Base-by-base conservation (phyloP, 1,140 invertebrate species). In the Gonatopus flavifemur region DNA sequence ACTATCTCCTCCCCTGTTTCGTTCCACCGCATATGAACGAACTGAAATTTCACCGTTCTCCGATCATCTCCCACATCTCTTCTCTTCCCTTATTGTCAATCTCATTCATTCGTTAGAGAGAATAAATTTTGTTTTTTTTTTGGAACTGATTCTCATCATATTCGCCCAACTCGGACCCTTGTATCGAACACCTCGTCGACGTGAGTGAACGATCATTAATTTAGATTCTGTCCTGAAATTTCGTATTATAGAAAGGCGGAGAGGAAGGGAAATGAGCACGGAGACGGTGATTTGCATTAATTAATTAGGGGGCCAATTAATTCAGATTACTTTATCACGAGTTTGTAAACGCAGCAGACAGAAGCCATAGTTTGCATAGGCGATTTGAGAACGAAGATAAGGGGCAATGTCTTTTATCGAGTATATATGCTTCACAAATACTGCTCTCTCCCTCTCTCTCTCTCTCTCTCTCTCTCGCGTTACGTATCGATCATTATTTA, bases 241-340 rank as follows among this genome's bases (percentile, higher is more conserved):
- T n/a, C n/a, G n/a, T n/a, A n/a, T n/a, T n/a, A n/a, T n/a, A n/a
- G n/a, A n/a, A n/a, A n/a, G 35, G 13, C 31, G 39, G 31, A 47
- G 1, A 44, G 38, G 46, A 19, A 16, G 15, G 40, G 46, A 38
- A 21, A 37, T 28, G 48, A 36, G 15, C 31, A 28, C 47, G 16
- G 48, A 15, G n/a, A n/a, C 10, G 3, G 4, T 28, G 54, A 62
- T 62, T 55, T 59, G 54, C 56, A 56, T 64, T 64, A 44, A 62
- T 64, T 59, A 64, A 62, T 54, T 56, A 48, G 45, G 36, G 49
- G n/a, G 41, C 48, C 55, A 58, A 63, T 64, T 64, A 60, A 62
- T 62, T 66, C 51, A 46, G 51, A 66, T 62, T 57, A 62, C 59
- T 64, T 66, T 59, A 62, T 62, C 61, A 41, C 52, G 39, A 46